Percentiles rank a stretch among this genome's conserved stretches.
Conservation (phyloP, 2,888 invertebrate genomes). For the Pollenia angustigena region DNA sequence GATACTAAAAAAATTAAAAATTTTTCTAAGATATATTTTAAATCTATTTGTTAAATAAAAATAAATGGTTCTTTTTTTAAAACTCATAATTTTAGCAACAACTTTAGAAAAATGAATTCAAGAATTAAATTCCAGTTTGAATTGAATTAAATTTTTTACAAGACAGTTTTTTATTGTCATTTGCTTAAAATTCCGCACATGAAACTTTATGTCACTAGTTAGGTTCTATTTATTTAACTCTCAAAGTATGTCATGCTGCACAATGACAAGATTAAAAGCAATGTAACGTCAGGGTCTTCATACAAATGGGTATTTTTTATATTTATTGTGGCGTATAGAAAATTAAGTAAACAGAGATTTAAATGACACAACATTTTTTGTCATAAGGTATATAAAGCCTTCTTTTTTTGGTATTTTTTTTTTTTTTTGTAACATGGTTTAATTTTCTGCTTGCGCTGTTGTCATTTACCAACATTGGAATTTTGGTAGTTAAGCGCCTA, state of each 20-base stretch:
- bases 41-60: background rate
- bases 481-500: slow-evolving; percentile 64
- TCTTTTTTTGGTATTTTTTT: background rate
- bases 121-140: too few relatives aligned
- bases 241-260: slow-evolving; percentile 53
- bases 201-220: slow-evolving; percentile 20
- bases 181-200: slow-evolving; percentile 13
- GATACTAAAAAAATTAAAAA: background rate
- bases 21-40: background rate
- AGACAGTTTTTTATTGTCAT: background rate
- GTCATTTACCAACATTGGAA: slow-evolving; percentile 51
- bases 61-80: background rate
- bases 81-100: background rate
- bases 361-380: slow-evolving; percentile 53
- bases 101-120: too few relatives aligned
- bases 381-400: slow-evolving; percentile 4
- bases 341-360: slow-evolving; percentile 69
- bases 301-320: background rate
- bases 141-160: background rate
- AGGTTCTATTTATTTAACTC: slow-evolving; percentile 51
- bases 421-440: background rate
- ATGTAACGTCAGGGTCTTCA: background rate
- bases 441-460: background rate
- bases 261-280: slow-evolving; percentile 30
- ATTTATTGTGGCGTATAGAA: slow-evolving; percentile 61